Evolutionary conservation across 2,797 vertebrate species (phyloP), one percentile per base, ranked within the genome.

Genomic region (Rhinella marina): DNA sequence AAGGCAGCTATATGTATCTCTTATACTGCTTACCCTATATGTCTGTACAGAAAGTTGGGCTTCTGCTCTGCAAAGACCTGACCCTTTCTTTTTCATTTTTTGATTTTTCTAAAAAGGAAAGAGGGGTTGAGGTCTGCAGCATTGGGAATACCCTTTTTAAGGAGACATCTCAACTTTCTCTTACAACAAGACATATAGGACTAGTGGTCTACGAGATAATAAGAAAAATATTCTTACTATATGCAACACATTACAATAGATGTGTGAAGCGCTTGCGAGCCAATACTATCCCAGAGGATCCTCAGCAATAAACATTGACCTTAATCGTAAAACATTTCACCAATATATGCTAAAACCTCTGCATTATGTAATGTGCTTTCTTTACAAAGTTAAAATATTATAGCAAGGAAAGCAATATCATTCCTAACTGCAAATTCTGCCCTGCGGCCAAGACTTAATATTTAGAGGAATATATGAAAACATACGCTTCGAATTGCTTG

Each of bases 391-490:
- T 41, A 6, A n/a, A 84, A 84, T 72, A 84, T 84, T 72, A 85
- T 25, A 85, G 83, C 82, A 59, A 84, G 82, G 70, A 85, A 25
- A 85, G 72, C 83, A 85, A 85, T 77, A 76, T 75, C 72, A 25
- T 62, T 75, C 61, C 41, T 48, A 76, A 52, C 72, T 84, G 56
- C 48, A 76, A 84, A 72, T 41, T 57, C 50, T 85, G 83, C 83
- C 83, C 77, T 27, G 70, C 57, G 75, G 83, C 83, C 57, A 85
- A 76, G 57, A 85, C 57, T 61, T 85, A 85, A 76, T 76, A 85
- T 85, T 85, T 85, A 76, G 72, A 57, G 83, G 27, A 62, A 85
- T 77, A 85, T 77, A 76, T 85, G 72, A 77, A 77, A 85, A 85
- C 83, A 85, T 59, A 75, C 75, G 72, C 72, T 52, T 85, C 32